Evolutionary conservation across 2,888 invertebrate species (phyloP).

Genomic region (Philonicus albiceps): DNA sequence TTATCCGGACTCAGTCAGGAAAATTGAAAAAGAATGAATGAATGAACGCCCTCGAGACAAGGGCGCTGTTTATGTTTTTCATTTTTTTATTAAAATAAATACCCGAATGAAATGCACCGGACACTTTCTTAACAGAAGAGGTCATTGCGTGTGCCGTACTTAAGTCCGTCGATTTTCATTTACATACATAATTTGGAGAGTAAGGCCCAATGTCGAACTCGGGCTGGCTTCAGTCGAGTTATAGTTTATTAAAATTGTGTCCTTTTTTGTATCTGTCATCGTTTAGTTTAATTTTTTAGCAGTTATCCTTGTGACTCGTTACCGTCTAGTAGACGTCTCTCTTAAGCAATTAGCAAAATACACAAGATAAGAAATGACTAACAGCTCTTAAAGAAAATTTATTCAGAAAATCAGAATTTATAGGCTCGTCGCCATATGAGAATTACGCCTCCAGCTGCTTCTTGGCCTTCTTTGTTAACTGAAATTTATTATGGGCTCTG

Average conservation of each 20-base stretch:
- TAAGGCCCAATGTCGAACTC: not conserved
- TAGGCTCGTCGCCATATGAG: not conserved
- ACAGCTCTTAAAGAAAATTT: not conserved
- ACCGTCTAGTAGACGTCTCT: not conserved
- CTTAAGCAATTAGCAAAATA: not conserved
- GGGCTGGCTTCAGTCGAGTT: not conserved
- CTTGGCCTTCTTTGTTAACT: not conserved
- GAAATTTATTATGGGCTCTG: not conserved
- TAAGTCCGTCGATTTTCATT: not conserved
- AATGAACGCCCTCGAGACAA: not conserved
- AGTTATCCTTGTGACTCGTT: not conserved
- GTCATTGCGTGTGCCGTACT: not conserved
- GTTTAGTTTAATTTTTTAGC: not conserved
- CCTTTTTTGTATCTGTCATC: not conserved
- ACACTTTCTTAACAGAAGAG: not conserved
- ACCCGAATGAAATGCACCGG: not conserved
- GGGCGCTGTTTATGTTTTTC: not conserved
- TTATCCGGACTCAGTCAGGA: not conserved
- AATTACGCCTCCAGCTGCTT: not conserved
- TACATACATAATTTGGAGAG: not conserved
- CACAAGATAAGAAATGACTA: not conserved
- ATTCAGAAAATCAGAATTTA: not conserved
- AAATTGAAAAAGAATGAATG: not conserved
- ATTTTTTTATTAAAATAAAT: not conserved
- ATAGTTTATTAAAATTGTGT: not conserved